Evolutionary conservation across 2,888 invertebrate species (phyloP), one percentile per base, ranked within the genome.

Genomic region (Andrena bucephala): DNA sequence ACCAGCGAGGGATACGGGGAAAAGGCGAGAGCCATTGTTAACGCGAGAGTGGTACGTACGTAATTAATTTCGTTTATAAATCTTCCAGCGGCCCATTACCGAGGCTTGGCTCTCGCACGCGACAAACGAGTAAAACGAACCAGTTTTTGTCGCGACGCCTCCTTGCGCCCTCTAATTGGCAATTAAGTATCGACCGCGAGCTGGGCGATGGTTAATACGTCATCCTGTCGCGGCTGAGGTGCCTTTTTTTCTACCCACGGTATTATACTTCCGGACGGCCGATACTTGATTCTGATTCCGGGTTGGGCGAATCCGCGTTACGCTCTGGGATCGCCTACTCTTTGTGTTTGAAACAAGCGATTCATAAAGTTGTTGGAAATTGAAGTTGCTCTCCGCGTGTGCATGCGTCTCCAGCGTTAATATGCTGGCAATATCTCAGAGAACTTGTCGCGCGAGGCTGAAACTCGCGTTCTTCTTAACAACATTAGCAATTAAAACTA

Each of bases 31-130:
- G 59, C 59, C 77, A 77, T 85, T 87, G 75, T 88, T 86, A 87
- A 87, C 79, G 77, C 33, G 65, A 65, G 86, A 68, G 69, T 74
- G 79, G 70, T 78, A 85, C 77, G 77, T 79, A 80, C 66, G 73
- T 86, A 86, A 89, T 86, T 89, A 89, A 88, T 89, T 86, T 84
- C 82, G 66, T 85, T 86, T 83, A 86, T 89, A 89, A 89, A 89
- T 89, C 81, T 75, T 83, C 65, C 71, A 57, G 73, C 31, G 42
- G 78, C 66, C 77, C 81, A 85, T 89, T 89, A 84, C 78, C 13
- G 77, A 62, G 68, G 73, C 83, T 83, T 72, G 77, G 69, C 83
- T 83, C 81, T 81, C 78, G 60, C 81, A 65, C 63, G 65, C 62
- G 57, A 65, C 62, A 65, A 63, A 59, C 78, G 77, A 59, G 88